A percentile compares a stretch with the other conserved stretches of the same genome.
phyloP scores from a whole-genome alignment of 2,797 vertebrate species.

The Anolis apletophallus region DNA sequence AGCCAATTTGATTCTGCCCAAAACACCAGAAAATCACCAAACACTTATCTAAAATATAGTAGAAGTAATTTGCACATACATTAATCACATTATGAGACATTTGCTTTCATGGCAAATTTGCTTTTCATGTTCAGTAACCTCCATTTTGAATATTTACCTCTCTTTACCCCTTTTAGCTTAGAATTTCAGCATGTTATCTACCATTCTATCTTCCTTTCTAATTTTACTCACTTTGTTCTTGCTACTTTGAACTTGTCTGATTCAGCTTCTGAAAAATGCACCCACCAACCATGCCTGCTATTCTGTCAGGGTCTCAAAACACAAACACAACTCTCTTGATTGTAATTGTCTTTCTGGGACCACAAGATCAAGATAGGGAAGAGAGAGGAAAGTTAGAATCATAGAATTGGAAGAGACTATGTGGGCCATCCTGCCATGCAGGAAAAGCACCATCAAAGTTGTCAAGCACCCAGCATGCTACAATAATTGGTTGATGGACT shows the following conservation, averaged over 20 bases:
- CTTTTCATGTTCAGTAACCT: background rate
- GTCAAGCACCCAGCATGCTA: background rate
- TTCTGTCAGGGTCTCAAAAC: background rate
- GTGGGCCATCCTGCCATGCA: too few species aligned
- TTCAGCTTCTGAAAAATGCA: background rate
- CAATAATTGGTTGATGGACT: background rate
- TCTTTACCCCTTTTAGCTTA: background rate
- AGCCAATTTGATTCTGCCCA: too few species aligned
- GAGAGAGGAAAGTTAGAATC: too few species aligned
- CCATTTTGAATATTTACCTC: background rate
- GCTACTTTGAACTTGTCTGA: background rate
- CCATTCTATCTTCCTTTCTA: background rate
- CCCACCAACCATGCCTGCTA: background rate
- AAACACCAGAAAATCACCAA: too few species aligned
- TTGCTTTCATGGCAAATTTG: background rate
- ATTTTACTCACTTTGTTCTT: background rate
- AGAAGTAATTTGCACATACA: background rate
- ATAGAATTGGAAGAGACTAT: too few species aligned
- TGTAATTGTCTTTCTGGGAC: too few species aligned
- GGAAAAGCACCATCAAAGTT: too few species aligned
- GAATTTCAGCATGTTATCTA: background rate
- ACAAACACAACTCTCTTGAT: too few species aligned
- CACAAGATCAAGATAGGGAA: background rate
- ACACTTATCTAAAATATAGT: too few species aligned
- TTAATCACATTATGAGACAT: background rate